Base-by-base conservation (phyloP, 2,113 vertebrate genomes). In the Tenebrosternarchus preto region DNA sequence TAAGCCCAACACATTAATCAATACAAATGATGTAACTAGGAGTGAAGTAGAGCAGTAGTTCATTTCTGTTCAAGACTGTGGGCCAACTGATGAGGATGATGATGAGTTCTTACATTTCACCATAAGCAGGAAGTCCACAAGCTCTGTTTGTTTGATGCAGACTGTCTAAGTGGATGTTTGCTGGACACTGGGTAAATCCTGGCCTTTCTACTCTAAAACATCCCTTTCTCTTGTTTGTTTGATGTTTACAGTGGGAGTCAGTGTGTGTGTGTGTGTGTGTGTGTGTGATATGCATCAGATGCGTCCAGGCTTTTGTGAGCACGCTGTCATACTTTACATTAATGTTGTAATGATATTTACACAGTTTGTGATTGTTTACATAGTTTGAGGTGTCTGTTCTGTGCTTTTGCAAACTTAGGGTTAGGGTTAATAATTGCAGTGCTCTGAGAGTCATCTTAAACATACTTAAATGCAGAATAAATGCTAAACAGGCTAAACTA, bases 371-470 rank as follows among this genome's bases (percentile, higher is more conserved):
- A 53, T 53, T 53, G 25, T 19, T 29, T 11, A 50, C 43, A 43
- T 5, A 33, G 25, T 33, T 31, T 39, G 8, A 36, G 25, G 60
- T 1, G 3, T 29, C 20, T 20, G 17, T 53, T 11, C 27, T 57
- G 5, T 29, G 36, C 3, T 69, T 77, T 56, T 46, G 11, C n/a
- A 11, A 39, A 39, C 50, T 29, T 39, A 22, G 12, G 39, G 5
- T n/a, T n/a, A n/a, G n/a, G n/a, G n/a, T n/a, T n/a, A 77, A 25
- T n/a, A 7, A 57, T 57, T 4, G 36, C 19, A 24, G 12, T 55
- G 29, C 27, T 36, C 24, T 56, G 22, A 77, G 31, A 77, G 53
- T 20, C n/a, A 22, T 16, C 43, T 66, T 64, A 77, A 68, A 50
- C 15, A 50, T 12, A 50, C 11, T 50, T 50, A 50, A 29, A 77